Base-by-base conservation (phyloP, 2,113 vertebrate species). In the Phylloscopus whistleri region DNA sequence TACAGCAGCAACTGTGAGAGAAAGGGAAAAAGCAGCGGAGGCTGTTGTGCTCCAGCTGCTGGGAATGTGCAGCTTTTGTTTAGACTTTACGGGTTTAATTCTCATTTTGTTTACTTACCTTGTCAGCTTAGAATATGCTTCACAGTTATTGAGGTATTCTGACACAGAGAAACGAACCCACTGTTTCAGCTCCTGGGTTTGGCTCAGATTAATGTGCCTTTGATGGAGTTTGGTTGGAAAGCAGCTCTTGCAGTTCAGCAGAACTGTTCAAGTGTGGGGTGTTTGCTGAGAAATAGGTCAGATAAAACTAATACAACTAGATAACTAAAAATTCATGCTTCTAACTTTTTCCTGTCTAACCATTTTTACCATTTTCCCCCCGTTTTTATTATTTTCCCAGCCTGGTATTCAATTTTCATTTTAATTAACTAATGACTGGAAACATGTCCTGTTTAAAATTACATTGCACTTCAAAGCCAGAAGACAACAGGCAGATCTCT, bases 281-380 rank as follows among this genome's bases (percentile, higher is more conserved):
- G 28, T 91, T 87, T 93, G 28, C 35, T 76, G 41, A 94, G 89
- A 92, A 94, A 93, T 18, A 93, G 52, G 62, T 75, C 70, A 62
- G 59, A 53, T 63, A 80, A 82, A 96, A 92, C 51, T n/a, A 77
- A 58, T 46, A 46, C 49, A 63, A 77, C 41, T 70, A 89, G 11
- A 43, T 48, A 78, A 78, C 18, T 39, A 60, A 27, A 35, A 91
- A 68, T 22, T 35, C 6, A 26, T 6, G 11, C 64, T 87, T 92
- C 75, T 90, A 27, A 73, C 64, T 8, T 74, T 55, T 81, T 8
- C 16, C 11, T 69, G 11, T 59, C 52, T n/a, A 85, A 82, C 16
- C 2, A 26, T 52, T 56, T 44, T 37, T 79, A 30, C 24, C 6
- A 6, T 53, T 73, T 78, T 2, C 10, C 12, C 13, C 17, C 6